Percentiles rank a stretch among this genome's conserved stretches.
Evolutionary conservation across 1,140 invertebrate species (phyloP).

Genomic region (Liolophura sinensis): DNA sequence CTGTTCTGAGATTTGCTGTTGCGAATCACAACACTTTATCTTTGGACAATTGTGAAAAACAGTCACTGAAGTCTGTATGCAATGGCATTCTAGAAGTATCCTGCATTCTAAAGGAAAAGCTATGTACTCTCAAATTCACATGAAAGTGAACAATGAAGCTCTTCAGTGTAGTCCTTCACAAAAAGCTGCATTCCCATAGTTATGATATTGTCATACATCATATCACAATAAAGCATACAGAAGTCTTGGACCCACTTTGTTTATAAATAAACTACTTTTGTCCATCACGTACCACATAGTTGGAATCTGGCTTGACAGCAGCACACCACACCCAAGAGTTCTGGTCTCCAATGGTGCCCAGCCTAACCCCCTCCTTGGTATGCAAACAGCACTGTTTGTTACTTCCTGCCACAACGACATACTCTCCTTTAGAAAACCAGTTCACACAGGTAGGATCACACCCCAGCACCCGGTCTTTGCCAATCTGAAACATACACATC

Average conservation of each 20-base stretch:
- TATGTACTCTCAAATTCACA: too few species aligned
- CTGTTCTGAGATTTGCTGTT: conserved; percentile 10
- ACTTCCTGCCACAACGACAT: conserved; percentile 81
- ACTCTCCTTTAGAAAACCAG: conserved; percentile 80
- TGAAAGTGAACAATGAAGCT: too few species aligned
- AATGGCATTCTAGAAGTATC: too few species aligned
- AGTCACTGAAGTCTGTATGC: too few species aligned
- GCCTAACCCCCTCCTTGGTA: conserved; percentile 81
- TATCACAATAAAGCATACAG: too few species aligned
- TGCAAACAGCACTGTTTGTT: conserved; percentile 78
- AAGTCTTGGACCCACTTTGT: too few species aligned
- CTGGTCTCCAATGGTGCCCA: conserved; percentile 74
- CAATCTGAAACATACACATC: conserved; percentile 56
- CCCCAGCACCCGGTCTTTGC: conserved; percentile 76
- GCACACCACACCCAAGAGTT: conserved; percentile 87
- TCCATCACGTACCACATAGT: conserved; percentile 68
- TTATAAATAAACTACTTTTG: too few species aligned
- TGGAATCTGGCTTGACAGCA: conserved; percentile 74
- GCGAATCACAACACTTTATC: conserved; percentile 16
- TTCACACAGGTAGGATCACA: conserved; percentile 80
- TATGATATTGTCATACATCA: too few species aligned
- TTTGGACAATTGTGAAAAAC: too few species aligned
- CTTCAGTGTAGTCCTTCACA: too few species aligned
- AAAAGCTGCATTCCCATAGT: too few species aligned
- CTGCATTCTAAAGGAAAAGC: too few species aligned